Percentiles rank a stretch among this genome's conserved stretches.
These are phyloP conservation scores for Flabesymbios commensalis DNA, from an alignment of 2,888 invertebrate species.

Conservation along the genomic window DNA sequence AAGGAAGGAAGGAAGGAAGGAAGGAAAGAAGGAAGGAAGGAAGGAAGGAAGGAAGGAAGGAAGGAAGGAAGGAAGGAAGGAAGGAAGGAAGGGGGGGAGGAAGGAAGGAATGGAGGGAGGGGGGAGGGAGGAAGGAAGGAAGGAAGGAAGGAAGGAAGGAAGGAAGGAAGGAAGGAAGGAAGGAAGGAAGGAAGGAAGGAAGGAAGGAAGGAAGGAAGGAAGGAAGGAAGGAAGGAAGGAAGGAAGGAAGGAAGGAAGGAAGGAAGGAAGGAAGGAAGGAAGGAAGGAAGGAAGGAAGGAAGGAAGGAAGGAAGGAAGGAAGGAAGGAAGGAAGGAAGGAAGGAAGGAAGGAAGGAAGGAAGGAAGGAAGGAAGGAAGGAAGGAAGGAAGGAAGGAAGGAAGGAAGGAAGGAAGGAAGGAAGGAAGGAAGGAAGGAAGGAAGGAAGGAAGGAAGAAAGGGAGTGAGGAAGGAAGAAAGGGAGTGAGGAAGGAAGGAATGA, in stretches of 20 bases:
- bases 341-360: background rate
- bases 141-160: conserved; percentile 2
- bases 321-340: background rate
- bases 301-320: background rate
- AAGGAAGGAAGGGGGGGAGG: background rate
- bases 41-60: background rate
- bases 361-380: background rate
- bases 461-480: background rate
- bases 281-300: background rate
- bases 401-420: background rate
- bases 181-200: background rate
- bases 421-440: background rate
- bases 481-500: background rate
- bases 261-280: background rate
- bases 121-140: background rate
- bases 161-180: background rate
- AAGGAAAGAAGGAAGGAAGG: background rate
- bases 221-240: conserved; percentile 5
- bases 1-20: background rate
- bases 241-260: background rate
- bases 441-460: background rate
- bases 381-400: background rate
- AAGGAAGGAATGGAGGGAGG: too few species aligned
- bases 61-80: background rate
- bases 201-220: background rate